Evolutionary conservation across 2,113 vertebrate species (phyloP).

Genomic region (western clawed frog (Xenopus tropicalis)): DNA sequence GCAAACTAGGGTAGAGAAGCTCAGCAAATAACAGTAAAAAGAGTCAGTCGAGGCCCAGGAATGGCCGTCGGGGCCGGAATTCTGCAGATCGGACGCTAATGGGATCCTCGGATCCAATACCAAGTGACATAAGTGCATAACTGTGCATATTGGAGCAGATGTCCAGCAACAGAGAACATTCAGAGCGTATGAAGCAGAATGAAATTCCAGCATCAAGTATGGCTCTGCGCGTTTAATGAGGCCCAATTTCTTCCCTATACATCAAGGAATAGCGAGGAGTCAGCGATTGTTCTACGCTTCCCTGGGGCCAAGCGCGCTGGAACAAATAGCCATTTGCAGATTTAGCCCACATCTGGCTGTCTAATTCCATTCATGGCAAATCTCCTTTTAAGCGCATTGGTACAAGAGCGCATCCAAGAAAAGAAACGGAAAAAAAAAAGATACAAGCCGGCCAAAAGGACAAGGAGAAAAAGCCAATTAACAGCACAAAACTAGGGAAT

Average conservation of each 20-base stretch:
- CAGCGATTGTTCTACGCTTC: slow-evolving; percentile 13
- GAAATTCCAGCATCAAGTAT: neutral
- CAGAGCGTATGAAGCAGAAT: slow-evolving; percentile 6
- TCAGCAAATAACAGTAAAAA: neutral
- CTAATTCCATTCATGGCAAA: slow-evolving; percentile 51
- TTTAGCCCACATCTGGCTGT: slow-evolving; percentile 54
- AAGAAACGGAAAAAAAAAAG: slow-evolving; percentile 36
- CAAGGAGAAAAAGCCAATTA: slow-evolving; percentile 21
- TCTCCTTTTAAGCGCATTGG: slow-evolving; percentile 41
- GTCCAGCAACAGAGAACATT: slow-evolving; percentile 15
- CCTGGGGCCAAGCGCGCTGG: slow-evolving; percentile 45
- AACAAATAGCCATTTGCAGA: slow-evolving; percentile 49
- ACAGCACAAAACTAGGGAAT: neutral
- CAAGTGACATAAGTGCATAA: slow-evolving; percentile 6
- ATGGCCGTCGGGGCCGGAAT: neutral
- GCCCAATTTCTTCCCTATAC: neutral
- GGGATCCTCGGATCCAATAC: neutral
- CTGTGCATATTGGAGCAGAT: slow-evolving; percentile 14
- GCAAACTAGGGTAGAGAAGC: neutral
- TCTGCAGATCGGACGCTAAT: neutral
- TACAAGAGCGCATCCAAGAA: slow-evolving; percentile 6
- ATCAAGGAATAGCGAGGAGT: slow-evolving; percentile 6
- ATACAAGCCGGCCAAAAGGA: neutral
- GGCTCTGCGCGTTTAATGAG: neutral
- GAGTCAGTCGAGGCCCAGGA: neutral